A percentile compares a stretch with the other conserved stretches of the same genome.
Conservation (phyloP, 1,140 invertebrate genomes). For the Pogonomyrmex californicus region DNA sequence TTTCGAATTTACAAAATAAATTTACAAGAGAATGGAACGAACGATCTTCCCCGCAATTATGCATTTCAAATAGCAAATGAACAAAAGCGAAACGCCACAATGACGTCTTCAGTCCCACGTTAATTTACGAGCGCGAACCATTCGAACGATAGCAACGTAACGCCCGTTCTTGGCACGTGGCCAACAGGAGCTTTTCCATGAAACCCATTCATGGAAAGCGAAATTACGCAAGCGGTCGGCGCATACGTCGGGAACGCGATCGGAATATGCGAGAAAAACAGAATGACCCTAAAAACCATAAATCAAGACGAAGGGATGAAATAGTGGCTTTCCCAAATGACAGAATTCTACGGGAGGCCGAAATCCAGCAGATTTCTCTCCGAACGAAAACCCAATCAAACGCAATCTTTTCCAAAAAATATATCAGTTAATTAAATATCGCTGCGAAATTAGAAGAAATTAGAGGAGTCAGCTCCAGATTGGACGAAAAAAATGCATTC, state of each 20-base stretch:
- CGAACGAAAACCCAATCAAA: neutral
- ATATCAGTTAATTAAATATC: neutral
- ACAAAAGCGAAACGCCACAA: conserved; percentile 33
- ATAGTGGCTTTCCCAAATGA: neutral
- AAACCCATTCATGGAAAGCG: conserved; percentile 51
- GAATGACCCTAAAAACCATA: neutral
- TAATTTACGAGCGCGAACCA: conserved; percentile 31
- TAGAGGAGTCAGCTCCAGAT: neutral
- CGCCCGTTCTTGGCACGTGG: conserved; percentile 37
- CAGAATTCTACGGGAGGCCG: neutral
- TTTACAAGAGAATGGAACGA: neutral
- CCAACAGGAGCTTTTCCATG: conserved; percentile 24
- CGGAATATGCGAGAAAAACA: too few relatives aligned
- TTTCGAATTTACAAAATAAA: neutral
- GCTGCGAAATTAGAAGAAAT: neutral
- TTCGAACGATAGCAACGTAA: conserved; percentile 19
- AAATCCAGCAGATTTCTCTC: neutral
- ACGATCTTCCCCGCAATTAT: neutral
- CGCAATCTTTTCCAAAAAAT: neutral
- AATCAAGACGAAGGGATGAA: neutral
- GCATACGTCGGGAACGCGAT: neutral
- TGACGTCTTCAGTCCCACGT: neutral
- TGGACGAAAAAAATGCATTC: neutral
- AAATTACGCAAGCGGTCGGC: conserved; percentile 32
- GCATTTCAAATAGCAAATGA: conserved; percentile 15